phyloP scores from a whole-genome alignment of 37 sponge, comb jelly and placozoan genomes.

The Dysidea cf. avara region DNA sequence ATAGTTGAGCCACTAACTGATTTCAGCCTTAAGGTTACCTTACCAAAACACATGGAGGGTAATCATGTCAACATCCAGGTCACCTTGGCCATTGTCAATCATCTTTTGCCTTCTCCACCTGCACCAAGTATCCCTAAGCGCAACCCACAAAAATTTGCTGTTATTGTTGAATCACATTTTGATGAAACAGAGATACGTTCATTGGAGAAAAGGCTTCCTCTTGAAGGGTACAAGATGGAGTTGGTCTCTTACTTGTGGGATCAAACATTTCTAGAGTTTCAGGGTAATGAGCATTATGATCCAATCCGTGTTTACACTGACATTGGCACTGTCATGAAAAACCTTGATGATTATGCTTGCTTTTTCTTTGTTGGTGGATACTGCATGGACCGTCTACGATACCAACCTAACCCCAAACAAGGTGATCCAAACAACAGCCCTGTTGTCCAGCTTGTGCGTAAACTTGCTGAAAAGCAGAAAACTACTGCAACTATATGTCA shows the following conservation, averaged over 20 bases:
- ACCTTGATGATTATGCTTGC: slow-evolving; percentile 6
- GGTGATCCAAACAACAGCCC: slow-evolving; percentile 8
- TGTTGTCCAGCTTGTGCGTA: slow-evolving; percentile 16
- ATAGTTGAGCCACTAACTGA: background rate
- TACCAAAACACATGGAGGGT: slow-evolving; percentile 8
- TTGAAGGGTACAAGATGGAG: background rate
- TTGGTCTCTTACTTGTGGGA: slow-evolving; percentile 9
- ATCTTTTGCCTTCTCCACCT: background rate
- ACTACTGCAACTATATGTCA: slow-evolving; percentile 19
- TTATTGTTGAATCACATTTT: slow-evolving; percentile 15
- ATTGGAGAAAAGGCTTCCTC: background rate
- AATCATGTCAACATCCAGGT: slow-evolving; percentile 1
- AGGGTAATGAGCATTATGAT: slow-evolving; percentile 21
- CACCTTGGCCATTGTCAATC: background rate
- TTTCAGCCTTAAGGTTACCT: background rate
- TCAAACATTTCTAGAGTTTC: slow-evolving; percentile 1
- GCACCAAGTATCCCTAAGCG: background rate
- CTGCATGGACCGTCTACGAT: slow-evolving; percentile 24
- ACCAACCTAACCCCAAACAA: background rate
- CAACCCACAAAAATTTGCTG: slow-evolving; percentile 1
- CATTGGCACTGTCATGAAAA: slow-evolving; percentile 3
- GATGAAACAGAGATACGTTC: slow-evolving; percentile 1
- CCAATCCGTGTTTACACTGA: slow-evolving; percentile 29
- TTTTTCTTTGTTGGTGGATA: slow-evolving; percentile 11
- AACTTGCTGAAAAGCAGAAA: background rate